Evolutionary conservation across 1,140 invertebrate species (phyloP).

Genomic region (Trypoxylus dichotomus): DNA sequence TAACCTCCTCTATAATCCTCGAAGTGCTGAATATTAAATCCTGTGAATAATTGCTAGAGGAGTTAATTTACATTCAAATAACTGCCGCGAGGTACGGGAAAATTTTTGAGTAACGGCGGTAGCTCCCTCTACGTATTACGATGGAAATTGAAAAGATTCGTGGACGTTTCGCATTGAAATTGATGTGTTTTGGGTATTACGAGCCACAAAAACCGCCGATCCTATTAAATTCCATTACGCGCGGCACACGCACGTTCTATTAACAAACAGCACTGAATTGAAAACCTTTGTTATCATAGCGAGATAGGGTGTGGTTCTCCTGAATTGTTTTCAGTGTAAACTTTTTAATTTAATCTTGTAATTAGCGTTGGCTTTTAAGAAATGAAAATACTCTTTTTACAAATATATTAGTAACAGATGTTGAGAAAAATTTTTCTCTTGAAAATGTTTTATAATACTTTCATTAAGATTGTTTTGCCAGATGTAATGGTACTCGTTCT

Average conservation of each 20-base stretch:
- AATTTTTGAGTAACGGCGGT: conserved; percentile 10
- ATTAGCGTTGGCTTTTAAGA: too few relatives aligned
- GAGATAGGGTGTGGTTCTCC: too few relatives aligned
- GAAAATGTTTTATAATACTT: too few relatives aligned
- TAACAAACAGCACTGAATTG: not conserved
- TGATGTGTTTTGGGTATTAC: not conserved
- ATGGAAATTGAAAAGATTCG: conserved; percentile 25
- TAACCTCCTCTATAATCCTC: conserved; percentile 14
- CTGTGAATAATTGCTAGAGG: conserved; percentile 16
- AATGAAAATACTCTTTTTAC: too few relatives aligned
- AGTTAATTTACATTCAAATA: conserved; percentile 23
- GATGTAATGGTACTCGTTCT: too few relatives aligned
- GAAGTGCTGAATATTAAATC: conserved; percentile 22
- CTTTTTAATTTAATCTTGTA: too few relatives aligned
- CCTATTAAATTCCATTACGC: conserved; percentile 13
- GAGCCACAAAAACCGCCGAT: not conserved
- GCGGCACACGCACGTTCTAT: not conserved
- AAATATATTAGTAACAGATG: too few relatives aligned
- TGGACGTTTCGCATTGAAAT: conserved; percentile 7
- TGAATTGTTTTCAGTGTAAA: too few relatives aligned
- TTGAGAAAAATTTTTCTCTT: too few relatives aligned
- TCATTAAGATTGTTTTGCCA: too few relatives aligned
- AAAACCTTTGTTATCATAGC: not conserved
- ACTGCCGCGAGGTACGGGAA: conserved; percentile 10
- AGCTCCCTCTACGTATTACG: conserved; percentile 13